Evolutionary conservation across 37 sponge, comb jelly and placozoan species (phyloP).

Genomic region (Eunapius fragilis): DNA sequence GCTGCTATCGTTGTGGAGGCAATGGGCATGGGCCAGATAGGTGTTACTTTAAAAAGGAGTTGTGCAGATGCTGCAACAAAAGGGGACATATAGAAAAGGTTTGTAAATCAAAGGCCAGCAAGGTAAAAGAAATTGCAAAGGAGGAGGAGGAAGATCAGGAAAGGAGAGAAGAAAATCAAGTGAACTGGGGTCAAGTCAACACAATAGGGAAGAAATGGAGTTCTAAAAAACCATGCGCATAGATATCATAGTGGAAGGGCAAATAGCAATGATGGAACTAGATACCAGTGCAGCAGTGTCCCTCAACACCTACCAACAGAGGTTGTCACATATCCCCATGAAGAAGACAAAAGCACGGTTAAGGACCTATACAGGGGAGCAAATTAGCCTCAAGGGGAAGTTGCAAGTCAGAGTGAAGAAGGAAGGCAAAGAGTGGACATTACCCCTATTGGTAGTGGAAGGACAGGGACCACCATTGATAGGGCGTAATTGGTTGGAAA

Average conservation of each 20-base stretch:
- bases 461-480: too few relatives aligned
- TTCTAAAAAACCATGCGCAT: background rate
- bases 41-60: slow-evolving; percentile 1
- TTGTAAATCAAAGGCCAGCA: background rate
- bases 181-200: background rate
- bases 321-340: background rate
- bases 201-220: background rate
- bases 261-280: background rate
- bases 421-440: background rate
- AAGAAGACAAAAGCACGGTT: background rate
- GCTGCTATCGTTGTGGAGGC: slow-evolving; percentile 7
- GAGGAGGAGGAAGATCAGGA: background rate
- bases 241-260: background rate
- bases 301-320: background rate
- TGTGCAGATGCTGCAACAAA: slow-evolving; percentile 1
- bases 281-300: slow-evolving; percentile 3
- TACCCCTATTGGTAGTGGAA: background rate
- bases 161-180: background rate
- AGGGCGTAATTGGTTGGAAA: too few relatives aligned
- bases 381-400: background rate
- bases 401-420: slow-evolving; percentile 2
- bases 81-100: background rate
- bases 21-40: background rate
- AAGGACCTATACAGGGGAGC: slow-evolving; percentile 1
- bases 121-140: background rate